phyloP scores from a whole-genome alignment of 2,888 invertebrate species.

The Myopa testacea region DNA sequence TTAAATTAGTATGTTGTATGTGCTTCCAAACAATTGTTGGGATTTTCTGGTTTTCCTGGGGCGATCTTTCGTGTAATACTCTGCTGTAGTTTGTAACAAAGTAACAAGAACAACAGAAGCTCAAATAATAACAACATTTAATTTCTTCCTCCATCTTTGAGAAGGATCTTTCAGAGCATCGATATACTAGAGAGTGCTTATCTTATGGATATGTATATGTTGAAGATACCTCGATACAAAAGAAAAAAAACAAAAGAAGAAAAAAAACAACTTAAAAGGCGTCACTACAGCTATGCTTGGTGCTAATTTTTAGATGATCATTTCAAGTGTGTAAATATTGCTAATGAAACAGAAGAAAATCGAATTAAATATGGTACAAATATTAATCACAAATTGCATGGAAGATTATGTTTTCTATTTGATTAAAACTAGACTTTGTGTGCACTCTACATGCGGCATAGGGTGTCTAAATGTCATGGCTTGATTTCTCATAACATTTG shows the following conservation, averaged over 20 bases:
- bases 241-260: too few species aligned
- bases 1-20: neutral
- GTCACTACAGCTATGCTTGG: too few species aligned
- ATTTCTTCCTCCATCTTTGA: too few species aligned
- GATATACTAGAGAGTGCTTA: too few species aligned
- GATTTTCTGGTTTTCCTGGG: too few species aligned
- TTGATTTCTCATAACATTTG: neutral
- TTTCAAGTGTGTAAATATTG: neutral
- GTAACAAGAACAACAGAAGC: too few species aligned
- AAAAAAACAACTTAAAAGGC: too few species aligned
- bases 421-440: constrained; percentile 5
- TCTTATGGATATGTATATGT: too few species aligned
- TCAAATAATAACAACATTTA: too few species aligned
- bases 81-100: neutral
- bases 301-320: too few species aligned
- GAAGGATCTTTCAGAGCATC: too few species aligned
- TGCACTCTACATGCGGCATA: neutral
- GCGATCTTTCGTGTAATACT: neutral
- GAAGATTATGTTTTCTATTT: constrained; percentile 32
- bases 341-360: neutral
- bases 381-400: constrained; percentile 30
- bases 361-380: constrained; percentile 5
- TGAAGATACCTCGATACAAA: neutral
- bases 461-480: too few species aligned
- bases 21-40: neutral